These are phyloP conservation scores for Ambastaia sidthimunki DNA, from an alignment of 2,797 vertebrate genomes.

Conservation along the genomic window DNA sequence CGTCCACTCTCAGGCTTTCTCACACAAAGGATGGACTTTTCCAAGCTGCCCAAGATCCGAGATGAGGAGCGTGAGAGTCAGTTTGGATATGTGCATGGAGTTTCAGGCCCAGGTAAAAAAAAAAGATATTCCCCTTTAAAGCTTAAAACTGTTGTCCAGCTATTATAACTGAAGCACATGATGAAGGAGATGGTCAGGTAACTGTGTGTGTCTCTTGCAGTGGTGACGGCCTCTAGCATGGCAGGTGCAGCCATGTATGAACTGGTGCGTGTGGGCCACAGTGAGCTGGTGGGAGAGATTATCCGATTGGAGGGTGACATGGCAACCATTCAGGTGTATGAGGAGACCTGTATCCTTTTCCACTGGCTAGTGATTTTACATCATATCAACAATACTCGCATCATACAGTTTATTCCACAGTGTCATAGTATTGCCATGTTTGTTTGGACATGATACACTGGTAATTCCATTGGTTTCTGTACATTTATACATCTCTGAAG, in stretches of 20 bases:
- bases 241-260: conserved; percentile 97
- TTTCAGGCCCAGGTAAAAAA: conserved; percentile 91
- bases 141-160: no score
- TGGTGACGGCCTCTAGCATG: conserved; percentile 94
- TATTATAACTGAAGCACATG: no score
- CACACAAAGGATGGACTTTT: conserved; percentile 85
- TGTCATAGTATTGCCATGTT: no score
- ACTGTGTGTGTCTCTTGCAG: conserved; percentile 68
- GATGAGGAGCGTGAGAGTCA: conserved; percentile 88
- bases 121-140: conserved; percentile 41
- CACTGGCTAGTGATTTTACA: neutral
- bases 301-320: conserved; percentile 96
- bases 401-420: neutral
- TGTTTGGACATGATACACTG: no score
- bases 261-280: conserved; percentile 94
- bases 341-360: conserved; percentile 98
- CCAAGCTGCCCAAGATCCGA: conserved; percentile 88
- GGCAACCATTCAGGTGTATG: conserved; percentile 98
- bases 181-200: neutral
- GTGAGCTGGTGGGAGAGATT: conserved; percentile 95
- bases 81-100: conserved; percentile 91
- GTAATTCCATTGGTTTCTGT: no score
- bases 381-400: neutral
- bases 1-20: conserved; percentile 13
- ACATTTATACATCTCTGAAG: no score